Conservation (phyloP, 2,888 invertebrate species). For the Eupithecia subumbrata region DNA sequence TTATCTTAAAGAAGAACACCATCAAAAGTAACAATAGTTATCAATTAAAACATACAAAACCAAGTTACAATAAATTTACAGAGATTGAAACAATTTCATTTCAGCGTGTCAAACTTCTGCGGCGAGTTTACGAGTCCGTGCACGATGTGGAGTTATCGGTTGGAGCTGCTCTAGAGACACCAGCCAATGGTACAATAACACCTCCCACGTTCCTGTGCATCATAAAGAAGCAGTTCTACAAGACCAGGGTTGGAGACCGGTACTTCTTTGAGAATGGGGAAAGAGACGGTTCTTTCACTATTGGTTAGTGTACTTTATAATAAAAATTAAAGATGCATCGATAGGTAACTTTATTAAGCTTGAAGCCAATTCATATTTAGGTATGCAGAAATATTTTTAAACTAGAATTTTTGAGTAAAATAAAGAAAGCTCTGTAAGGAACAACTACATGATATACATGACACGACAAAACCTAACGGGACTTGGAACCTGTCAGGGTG, state of each 20-base stretch:
- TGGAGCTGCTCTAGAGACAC: constrained; percentile 88
- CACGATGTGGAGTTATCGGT: constrained; percentile 92
- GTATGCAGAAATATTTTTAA: background rate
- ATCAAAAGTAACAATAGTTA: background rate
- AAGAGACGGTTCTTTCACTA: constrained; percentile 40
- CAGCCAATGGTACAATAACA: constrained; percentile 86
- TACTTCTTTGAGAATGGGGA: constrained; percentile 89
- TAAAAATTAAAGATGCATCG: background rate
- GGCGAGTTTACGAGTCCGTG: constrained; percentile 83
- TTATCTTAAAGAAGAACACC: background rate
- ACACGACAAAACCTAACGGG: background rate
- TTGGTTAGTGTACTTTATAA: constrained; percentile 32
- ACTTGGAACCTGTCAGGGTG: background rate
- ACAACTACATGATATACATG: too few relatives aligned
- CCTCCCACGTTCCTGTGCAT: constrained; percentile 93
- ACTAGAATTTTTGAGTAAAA: background rate
- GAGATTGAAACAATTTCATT: background rate
- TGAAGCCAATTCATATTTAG: too few relatives aligned
- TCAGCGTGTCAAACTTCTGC: constrained; percentile 41
- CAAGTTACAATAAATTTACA: too few relatives aligned
- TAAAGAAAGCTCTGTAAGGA: too few relatives aligned
- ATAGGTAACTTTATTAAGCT: background rate
- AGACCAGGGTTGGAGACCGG: constrained; percentile 90
- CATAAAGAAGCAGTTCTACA: constrained; percentile 89
- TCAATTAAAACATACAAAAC: background rate